phyloP scores from a whole-genome alignment of 2,113 vertebrate species.

The Perca flavescens region DNA sequence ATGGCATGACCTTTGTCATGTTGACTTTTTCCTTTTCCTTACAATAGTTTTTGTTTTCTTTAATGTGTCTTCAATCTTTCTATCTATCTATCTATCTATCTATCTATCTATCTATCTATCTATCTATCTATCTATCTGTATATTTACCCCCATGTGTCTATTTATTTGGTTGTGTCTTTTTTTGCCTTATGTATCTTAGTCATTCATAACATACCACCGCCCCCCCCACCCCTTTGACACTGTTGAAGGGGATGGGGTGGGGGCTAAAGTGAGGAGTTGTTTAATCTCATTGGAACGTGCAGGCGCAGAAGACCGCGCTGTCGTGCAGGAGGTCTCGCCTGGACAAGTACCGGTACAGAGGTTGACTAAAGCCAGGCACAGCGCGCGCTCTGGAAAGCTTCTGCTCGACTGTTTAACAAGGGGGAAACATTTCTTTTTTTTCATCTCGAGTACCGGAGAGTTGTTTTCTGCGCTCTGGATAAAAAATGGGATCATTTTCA shows the following conservation, averaged over 20 bases:
- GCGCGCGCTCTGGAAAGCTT: conserved; percentile 57
- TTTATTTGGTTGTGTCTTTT: neutral
- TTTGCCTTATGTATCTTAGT: neutral
- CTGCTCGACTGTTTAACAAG: conserved; percentile 16
- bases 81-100: neutral
- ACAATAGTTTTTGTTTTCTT: neutral
- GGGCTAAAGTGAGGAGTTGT: conserved; percentile 57
- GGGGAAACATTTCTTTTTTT: neutral
- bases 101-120: neutral
- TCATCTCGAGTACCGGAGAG: neutral
- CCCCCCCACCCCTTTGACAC: neutral
- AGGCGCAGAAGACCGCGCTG: conserved; percentile 56
- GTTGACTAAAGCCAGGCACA: conserved; percentile 84
- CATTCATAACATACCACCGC: neutral
- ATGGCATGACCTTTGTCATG: neutral
- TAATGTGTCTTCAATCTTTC: neutral
- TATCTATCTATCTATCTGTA: conserved; percentile 1
- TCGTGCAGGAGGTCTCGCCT: conserved; percentile 66
- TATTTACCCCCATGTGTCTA: neutral
- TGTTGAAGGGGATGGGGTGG: neutral
- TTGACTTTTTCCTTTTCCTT: neutral
- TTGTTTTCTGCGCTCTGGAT: conserved; percentile 50
- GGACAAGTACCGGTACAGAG: conserved; percentile 68
- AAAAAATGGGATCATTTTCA: conserved; percentile 51
- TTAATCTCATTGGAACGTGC: conserved; percentile 62